These are phyloP conservation scores for Thalassaphorura encarpata DNA, from an alignment of 1,140 invertebrate species.

Conservation along the genomic window DNA sequence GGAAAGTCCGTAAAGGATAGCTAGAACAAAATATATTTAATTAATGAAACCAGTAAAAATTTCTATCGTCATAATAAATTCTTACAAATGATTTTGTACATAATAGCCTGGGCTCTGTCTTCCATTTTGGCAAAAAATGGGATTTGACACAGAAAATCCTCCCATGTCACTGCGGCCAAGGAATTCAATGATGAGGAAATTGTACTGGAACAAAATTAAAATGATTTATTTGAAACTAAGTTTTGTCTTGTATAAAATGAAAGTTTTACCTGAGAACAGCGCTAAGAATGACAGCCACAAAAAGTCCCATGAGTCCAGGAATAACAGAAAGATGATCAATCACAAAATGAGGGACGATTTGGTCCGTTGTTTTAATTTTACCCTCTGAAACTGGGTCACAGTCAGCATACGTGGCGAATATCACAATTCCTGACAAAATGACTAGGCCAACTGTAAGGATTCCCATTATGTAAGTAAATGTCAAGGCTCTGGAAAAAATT, in stretches of 20 bases:
- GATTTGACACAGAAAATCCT: conserved; percentile 38
- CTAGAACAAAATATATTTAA: conserved; percentile 20
- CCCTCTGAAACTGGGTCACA: conserved; percentile 36
- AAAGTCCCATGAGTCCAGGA: conserved; percentile 30
- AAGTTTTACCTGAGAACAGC: conserved; percentile 24
- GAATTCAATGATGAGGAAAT: conserved; percentile 42
- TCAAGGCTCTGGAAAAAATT: conserved; percentile 22
- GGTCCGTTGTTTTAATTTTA: conserved; percentile 25
- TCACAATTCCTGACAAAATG: conserved; percentile 34
- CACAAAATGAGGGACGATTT: conserved; percentile 31
- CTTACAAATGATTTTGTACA: conserved; percentile 21
- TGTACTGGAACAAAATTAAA: conserved; percentile 34
- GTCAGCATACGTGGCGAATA: conserved; percentile 36
- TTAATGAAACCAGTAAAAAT: conserved; percentile 9
- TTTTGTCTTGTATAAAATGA: background rate
- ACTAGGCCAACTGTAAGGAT: conserved; percentile 22
- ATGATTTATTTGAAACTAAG: background rate
- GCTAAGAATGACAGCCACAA: conserved; percentile 27
- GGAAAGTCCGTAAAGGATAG: conserved; percentile 15
- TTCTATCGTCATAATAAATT: background rate
- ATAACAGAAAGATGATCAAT: conserved; percentile 24
- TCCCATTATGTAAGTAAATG: conserved; percentile 12
- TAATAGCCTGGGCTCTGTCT: conserved; percentile 35
- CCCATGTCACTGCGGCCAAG: conserved; percentile 40
- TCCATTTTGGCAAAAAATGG: conserved; percentile 32